A percentile compares a stretch with the other conserved stretches of the same genome.
phyloP scores from a whole-genome alignment of 2,888 invertebrate genomes.

The Graphium colonna region DNA sequence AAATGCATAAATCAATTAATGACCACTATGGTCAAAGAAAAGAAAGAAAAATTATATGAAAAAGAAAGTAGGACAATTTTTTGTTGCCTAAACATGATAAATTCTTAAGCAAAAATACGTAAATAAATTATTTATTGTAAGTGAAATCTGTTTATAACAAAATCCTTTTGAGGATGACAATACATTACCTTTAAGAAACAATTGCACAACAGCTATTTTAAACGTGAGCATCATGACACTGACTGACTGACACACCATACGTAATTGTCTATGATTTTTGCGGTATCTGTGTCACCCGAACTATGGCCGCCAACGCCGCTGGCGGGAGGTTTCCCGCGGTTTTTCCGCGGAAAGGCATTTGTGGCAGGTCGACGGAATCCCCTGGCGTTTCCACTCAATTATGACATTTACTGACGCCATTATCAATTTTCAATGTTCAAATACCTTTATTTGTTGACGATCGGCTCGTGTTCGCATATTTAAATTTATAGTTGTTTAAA shows the following conservation, averaged over 20 bases:
- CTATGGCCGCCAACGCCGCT: slow-evolving; percentile 1
- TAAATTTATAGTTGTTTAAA: background rate
- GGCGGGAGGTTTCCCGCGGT: slow-evolving; percentile 17
- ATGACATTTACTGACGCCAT: background rate
- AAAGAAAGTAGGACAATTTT: too few species aligned
- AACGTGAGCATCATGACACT: background rate
- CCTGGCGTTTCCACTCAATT: slow-evolving; percentile 21
- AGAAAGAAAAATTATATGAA: too few species aligned
- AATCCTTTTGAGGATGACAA: too few species aligned
- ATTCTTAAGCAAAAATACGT: too few species aligned
- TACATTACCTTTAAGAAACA: too few species aligned
- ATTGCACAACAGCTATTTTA: slow-evolving; percentile 4
- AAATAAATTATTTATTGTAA: too few species aligned
- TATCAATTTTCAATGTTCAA: background rate
- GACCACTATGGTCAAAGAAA: too few species aligned
- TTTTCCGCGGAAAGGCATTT: slow-evolving; percentile 23
- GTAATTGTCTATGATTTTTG: slow-evolving; percentile 6
- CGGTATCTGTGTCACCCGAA: slow-evolving; percentile 10
- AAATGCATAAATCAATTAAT: too few species aligned
- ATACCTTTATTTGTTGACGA: background rate
- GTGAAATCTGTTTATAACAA: too few species aligned
- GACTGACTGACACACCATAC: too few species aligned
- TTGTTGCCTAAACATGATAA: too few species aligned
- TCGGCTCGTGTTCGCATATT: background rate
- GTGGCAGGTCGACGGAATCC: slow-evolving; percentile 21